Percentiles rank a stretch among this genome's conserved stretches.
These are phyloP conservation scores for Drosophila lacteicornis DNA, from an alignment of 1,140 invertebrate genomes.

Conservation along the genomic window DNA sequence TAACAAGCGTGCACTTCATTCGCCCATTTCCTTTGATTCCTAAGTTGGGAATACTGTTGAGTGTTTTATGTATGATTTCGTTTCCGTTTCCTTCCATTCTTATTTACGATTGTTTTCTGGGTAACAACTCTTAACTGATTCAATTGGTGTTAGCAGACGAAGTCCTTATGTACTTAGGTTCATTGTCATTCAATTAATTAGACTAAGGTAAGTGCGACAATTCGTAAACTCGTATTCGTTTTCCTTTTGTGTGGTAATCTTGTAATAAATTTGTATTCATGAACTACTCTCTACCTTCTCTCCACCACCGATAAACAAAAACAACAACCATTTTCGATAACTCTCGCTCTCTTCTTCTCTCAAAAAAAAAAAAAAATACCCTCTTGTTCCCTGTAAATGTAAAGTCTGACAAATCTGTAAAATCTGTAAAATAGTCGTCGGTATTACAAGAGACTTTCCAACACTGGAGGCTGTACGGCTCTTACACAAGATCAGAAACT, in stretches of 20 bases:
- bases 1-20: slow-evolving; percentile 55
- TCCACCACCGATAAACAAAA: slow-evolving; percentile 23
- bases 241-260: slow-evolving; percentile 66
- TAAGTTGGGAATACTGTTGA: slow-evolving; percentile 2
- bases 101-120: slow-evolving; percentile 45
- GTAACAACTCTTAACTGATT: slow-evolving; percentile 35
- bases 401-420: slow-evolving; percentile 8
- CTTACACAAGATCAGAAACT: slow-evolving; percentile 28
- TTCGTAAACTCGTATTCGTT: slow-evolving; percentile 47
- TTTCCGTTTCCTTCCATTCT: slow-evolving; percentile 19
- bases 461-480: slow-evolving; percentile 1
- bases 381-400: slow-evolving; percentile 18
- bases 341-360: slow-evolving; percentile 29
- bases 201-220: slow-evolving; percentile 71
- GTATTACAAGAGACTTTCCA: slow-evolving; percentile 10
- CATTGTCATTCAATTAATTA: slow-evolving; percentile 48
- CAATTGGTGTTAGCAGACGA: slow-evolving; percentile 56
- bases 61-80: background rate
- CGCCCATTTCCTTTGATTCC: slow-evolving; percentile 42
- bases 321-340: slow-evolving; percentile 47
- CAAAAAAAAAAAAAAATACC: background rate
- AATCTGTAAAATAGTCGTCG: background rate
- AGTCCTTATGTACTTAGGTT: slow-evolving; percentile 54
- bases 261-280: slow-evolving; percentile 67
- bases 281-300: slow-evolving; percentile 38